These are phyloP conservation scores for Phalacrocorax brasilianus DNA, from an alignment of 2,113 vertebrate species.

Conservation along the genomic window DNA sequence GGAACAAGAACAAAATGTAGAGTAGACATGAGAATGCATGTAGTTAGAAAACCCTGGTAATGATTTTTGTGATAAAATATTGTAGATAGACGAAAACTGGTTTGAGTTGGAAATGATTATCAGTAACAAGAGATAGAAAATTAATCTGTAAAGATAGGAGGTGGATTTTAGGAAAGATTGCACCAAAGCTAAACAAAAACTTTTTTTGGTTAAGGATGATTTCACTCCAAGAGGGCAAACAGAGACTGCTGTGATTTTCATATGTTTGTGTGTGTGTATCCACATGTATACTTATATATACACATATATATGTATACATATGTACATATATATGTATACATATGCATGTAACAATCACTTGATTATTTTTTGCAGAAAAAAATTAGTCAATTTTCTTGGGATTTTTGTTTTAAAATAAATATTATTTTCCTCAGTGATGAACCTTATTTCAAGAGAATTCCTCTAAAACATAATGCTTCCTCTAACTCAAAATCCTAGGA, in stretches of 20 bases:
- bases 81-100: not conserved
- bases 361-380: not conserved
- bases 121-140: not conserved
- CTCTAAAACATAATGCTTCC: not conserved
- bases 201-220: not conserved
- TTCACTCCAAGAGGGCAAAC: not conserved
- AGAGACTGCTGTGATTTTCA: not conserved
- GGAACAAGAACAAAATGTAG: not conserved
- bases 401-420: not conserved
- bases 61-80: not conserved
- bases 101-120: not conserved
- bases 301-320: not conserved
- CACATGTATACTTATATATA: not conserved
- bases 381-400: not conserved
- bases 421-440: not conserved
- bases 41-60: not conserved
- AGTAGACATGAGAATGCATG: not conserved
- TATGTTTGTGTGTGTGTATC: no score
- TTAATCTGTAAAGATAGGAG: not conserved
- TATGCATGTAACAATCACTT: no score
- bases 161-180: not conserved
- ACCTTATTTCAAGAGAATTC: not conserved
- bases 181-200: not conserved
- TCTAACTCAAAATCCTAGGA: not conserved
- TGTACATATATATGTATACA: not conserved